Evolutionary conservation across 2,797 vertebrate genomes (phyloP), one percentile per base, ranked within the genome.

Genomic region (Bovichtus variegatus): DNA sequence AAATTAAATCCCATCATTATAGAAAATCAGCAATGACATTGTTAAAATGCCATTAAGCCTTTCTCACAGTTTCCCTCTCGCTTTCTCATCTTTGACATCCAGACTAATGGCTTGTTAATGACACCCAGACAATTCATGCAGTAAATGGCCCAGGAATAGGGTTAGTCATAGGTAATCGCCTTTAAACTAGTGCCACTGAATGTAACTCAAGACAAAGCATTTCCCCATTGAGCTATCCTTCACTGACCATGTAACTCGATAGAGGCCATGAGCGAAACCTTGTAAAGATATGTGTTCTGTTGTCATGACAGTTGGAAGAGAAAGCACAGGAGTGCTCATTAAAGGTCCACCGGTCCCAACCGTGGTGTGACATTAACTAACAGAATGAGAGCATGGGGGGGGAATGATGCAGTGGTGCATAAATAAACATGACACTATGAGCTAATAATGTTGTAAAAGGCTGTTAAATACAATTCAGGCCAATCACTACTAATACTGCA

Each of bases 151-250:
- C 21, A 76, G 80, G 91, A 93, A 93, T 80, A 85, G 86, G 89
- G 90, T 93, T 93, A 91, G 85, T 64, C 57, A 74, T 83, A 86
- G 91, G 89, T 93, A 92, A 92, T 92, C 81, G 58, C 61, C 88
- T 80, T 83, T 88, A 84, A 94, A 93, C 92, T 90, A 91, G 88
- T 88, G 81, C 78, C 21, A 61, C 67, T 36, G 80, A 85, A 86
- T 82, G 91, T 89, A 93, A 94, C 89, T 79, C 67, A 83, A 94
- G 90, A 93, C 92, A 85, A 93, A 89, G 91, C 84, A 88, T 91
- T 91, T 91, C 89, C 93, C 91, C 90, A 90, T 93, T 92, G 88
- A 47, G 79, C 82, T 74, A 60, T 90, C 78, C 85, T 46, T 49
- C 89, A 93, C 90, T 92, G 93, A 92, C 84, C 91, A 72, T 57